Conservation (phyloP, 1,140 invertebrate genomes). For the Venturia canescens region DNA sequence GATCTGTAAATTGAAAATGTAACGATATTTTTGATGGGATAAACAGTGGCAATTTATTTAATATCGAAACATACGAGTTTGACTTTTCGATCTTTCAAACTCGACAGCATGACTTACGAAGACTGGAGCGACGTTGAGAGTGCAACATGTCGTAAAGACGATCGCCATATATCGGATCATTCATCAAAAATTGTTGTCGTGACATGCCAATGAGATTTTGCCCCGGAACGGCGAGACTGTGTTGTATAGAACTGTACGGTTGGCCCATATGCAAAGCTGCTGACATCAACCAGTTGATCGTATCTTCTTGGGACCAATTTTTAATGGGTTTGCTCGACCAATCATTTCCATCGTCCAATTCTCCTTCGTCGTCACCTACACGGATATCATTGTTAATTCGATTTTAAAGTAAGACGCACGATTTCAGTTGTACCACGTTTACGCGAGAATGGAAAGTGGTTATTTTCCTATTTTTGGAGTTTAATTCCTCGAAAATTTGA, state of each 20-base stretch:
- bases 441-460: no score
- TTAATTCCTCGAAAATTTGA: no score
- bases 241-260: slow-evolving; percentile 74
- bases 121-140: slow-evolving; percentile 70
- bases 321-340: slow-evolving; percentile 77
- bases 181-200: slow-evolving; percentile 73
- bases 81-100: background rate
- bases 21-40: slow-evolving; percentile 22
- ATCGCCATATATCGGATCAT: slow-evolving; percentile 74
- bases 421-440: no score
- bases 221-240: slow-evolving; percentile 75
- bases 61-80: background rate
- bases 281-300: slow-evolving; percentile 78
- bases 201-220: slow-evolving; percentile 73
- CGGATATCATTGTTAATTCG: background rate
- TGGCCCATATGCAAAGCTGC: slow-evolving; percentile 72
- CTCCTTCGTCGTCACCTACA: slow-evolving; percentile 62
- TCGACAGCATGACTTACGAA: slow-evolving; percentile 60
- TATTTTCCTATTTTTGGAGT: no score
- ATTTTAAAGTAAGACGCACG: background rate
- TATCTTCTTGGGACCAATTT: slow-evolving; percentile 78
- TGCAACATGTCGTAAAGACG: slow-evolving; percentile 74
- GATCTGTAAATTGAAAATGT: slow-evolving; percentile 50
- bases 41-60: background rate
- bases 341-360: slow-evolving; percentile 69